These are phyloP conservation scores for Sebastolobus alascanus DNA, from an alignment of 2,797 vertebrate genomes.

Conservation along the genomic window DNA sequence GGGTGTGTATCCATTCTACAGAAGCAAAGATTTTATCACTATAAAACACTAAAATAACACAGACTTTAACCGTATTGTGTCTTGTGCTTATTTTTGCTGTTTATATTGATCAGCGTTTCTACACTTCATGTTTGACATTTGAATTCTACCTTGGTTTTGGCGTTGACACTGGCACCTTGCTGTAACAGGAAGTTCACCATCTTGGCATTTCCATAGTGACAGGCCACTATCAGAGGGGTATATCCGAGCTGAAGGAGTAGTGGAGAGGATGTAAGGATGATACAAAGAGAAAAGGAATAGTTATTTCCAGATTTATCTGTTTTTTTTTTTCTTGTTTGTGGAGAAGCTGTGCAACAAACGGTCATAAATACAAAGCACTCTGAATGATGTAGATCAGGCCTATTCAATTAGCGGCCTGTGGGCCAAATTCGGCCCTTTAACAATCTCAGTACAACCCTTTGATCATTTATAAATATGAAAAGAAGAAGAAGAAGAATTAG, in stretches of 20 bases:
- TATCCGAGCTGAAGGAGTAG: slow-evolving; percentile 90
- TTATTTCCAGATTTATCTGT: neutral
- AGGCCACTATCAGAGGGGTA: slow-evolving; percentile 96
- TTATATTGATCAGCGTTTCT: neutral
- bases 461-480: no score
- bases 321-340: neutral
- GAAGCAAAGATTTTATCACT: neutral
- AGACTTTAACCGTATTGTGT: neutral
- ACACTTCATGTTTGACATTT: neutral
- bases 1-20: slow-evolving; percentile 94
- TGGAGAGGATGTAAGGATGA: neutral
- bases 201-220: slow-evolving; percentile 97
- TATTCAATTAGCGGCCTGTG: no score
- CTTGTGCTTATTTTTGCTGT: neutral
- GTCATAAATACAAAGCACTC: neutral
- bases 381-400: neutral
- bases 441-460: no score
- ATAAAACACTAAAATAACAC: neutral
- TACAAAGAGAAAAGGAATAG: neutral
- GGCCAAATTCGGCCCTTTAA: no score
- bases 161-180: slow-evolving; percentile 91
- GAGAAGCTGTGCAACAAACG: neutral
- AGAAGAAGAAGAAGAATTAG: no score
- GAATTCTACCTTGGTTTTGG: slow-evolving; percentile 92
- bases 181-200: slow-evolving; percentile 96